Base-by-base conservation (phyloP, 2,113 vertebrate species). In the Mionectes macconnelli region DNA sequence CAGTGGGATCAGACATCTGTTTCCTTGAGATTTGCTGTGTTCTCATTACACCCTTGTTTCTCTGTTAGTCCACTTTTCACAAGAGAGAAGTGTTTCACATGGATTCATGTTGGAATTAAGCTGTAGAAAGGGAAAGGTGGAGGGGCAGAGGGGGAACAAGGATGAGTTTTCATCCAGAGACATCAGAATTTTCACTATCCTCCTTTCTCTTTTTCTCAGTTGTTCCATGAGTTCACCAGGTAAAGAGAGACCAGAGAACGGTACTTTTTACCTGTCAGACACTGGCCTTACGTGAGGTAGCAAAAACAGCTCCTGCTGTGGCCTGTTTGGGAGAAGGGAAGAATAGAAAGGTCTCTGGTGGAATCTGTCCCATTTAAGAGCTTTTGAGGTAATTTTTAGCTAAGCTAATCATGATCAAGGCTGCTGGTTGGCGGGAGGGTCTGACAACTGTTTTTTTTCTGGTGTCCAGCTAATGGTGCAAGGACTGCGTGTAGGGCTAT, bases 1-100 rank as follows among this genome's bases (percentile, higher is more conserved):
- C 82, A 73, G 20, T 73, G 57, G 57, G 28, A 45, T 90, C 88
- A 77, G 40, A 92, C 95, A 92, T 88, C 90, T 94, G 90, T 90
- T 97, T 97, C 96, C 92, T 94, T 85, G n/a, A 82, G 63, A 69
- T 79, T 37, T 35, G 33, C 44, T 76, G 14, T 76, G 78, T 81
- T 91, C 52, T 84, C 22, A n/a, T 78, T 5, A 24, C 44, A 35
- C 21, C 30, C 10, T 59, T 83, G 31, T 91, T 96, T 62, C 67
- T 79, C 42, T 73, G 2, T 87, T 52, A 47, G 31, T 49, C 47
- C 33, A 53, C 49, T 67, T 77, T 60, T 39, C 60, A 52, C 25
- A 23, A 47, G 66, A 78, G 57, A 56, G 16, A 24, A 31, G 18
- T 64, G 31, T 87, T 93, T 84, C 30, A 56, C 19, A 57, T 49